phyloP scores from a whole-genome alignment of 2,888 invertebrate species.

The Sipha maydis region DNA sequence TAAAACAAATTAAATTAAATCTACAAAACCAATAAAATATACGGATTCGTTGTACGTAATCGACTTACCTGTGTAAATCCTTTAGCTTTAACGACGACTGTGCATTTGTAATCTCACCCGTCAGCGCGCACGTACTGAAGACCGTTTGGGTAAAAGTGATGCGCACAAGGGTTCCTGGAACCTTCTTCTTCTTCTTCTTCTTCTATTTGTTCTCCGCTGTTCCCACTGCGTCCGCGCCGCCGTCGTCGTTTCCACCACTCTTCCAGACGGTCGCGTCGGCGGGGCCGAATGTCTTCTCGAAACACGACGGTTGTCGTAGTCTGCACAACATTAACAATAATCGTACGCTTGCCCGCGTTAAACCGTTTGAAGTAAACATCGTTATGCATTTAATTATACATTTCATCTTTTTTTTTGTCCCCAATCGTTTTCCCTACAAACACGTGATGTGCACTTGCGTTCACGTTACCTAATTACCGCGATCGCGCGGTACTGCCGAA shows the following conservation, averaged over 20 bases:
- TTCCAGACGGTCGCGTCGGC: neutral
- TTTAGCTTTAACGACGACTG: conserved; percentile 30
- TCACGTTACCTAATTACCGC: neutral
- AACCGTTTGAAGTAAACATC: neutral
- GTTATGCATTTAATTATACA: neutral
- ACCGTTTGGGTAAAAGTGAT: conserved; percentile 60
- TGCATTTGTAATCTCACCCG: conserved; percentile 61
- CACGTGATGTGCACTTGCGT: no score
- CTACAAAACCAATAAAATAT: no score
- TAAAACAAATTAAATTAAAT: no score
- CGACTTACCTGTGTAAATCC: conserved; percentile 3
- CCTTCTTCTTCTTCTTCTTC: conserved; percentile 40
- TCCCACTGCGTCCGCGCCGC: neutral
- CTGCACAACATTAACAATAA: neutral
- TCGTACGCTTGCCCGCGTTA: neutral
- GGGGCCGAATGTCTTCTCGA: conserved; percentile 3
- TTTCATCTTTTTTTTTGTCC: neutral
- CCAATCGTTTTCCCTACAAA: neutral
- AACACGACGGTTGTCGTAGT: conserved; percentile 25
- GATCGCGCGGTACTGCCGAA: neutral
- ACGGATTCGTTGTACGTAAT: neutral
- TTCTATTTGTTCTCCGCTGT: neutral
- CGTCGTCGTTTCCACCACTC: conserved; percentile 23
- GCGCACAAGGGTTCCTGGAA: conserved; percentile 50
- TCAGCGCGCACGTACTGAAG: conserved; percentile 60